Conservation (phyloP, 2,797 vertebrate species). For the Cephalopachus bancanus region DNA sequence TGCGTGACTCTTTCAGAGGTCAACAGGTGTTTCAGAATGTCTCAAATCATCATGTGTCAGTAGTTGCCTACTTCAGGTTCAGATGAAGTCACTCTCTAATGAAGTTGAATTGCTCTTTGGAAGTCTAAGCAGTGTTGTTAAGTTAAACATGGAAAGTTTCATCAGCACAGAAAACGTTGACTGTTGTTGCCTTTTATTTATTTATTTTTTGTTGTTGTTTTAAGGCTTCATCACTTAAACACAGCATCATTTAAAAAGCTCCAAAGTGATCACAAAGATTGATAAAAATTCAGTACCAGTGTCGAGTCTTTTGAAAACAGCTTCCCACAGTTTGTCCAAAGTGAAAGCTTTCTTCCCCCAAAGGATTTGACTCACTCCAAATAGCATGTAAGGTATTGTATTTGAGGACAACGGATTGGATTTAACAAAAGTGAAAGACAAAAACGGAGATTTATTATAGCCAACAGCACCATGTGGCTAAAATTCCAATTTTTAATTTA, state of each 20-base stretch:
- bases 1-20: not conserved
- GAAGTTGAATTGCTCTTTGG: not conserved
- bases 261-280: not conserved
- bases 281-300: not conserved
- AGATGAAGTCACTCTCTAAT: not conserved
- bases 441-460: not conserved
- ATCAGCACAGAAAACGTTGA: not conserved
- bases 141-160: not conserved
- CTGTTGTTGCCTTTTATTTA: not conserved
- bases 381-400: not conserved
- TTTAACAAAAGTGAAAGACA: slow-evolving; percentile 19
- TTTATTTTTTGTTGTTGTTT: not conserved
- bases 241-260: not conserved
- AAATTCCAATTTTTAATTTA: not conserved
- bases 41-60: not conserved
- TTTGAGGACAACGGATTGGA: not conserved
- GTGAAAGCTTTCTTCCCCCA: not conserved
- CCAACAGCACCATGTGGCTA: not conserved
- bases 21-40: not conserved
- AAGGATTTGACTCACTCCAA: not conserved
- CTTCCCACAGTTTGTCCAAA: slow-evolving; percentile 16
- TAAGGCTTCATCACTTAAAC: not conserved
- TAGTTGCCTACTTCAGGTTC: not conserved
- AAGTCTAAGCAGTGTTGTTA: not conserved
- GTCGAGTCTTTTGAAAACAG: not conserved